Evolutionary conservation across 2,113 vertebrate genomes (phyloP), one percentile per base, ranked within the genome.

Genomic region (Brachypteracias leptosomus): DNA sequence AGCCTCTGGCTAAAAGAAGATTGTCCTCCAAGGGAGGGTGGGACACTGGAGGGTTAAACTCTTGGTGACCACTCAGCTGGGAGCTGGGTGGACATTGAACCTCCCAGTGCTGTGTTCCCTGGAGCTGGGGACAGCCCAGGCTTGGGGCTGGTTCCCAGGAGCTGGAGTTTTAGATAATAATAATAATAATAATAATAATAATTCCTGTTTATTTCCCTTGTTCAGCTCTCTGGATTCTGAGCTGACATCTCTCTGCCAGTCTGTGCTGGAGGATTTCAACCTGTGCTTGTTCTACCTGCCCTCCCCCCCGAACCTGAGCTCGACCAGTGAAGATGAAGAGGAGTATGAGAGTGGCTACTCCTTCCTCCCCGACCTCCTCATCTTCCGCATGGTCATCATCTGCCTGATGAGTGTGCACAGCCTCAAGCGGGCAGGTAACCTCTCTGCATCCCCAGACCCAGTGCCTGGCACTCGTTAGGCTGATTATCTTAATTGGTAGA

Each of bases 391-490:
- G 99, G 98, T 99, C 52, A 97, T 99, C 90, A 99, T 99, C 82
- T 99, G 99, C 97, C 98, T 99, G n/a, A 99, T 99, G 99, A 98
- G 99, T 7, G 99, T 99, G 36, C 99, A 99, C 98, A 99, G 99
- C 97, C 98, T 99, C 80, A 99, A 99, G 97, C 98, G 99, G 89
- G 99, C 99, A 98, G 99, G 99, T 99, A 93, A 95, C 63, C n/a
- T n/a, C n/a, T n/a, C n/a, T n/a, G n/a, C n/a, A n/a, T n/a, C n/a
- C n/a, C n/a, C n/a, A n/a, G n/a, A n/a, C n/a, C n/a, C n/a, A n/a
- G n/a, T n/a, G n/a, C n/a, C n/a, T n/a, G n/a, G n/a, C n/a, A n/a
- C n/a, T 55, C 15, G 10, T 61, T 24, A 15, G 47, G 25, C 47
- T 68, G 62, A 36, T 11, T 24, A 6, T 24, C 22, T 59, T 38